These are phyloP conservation scores for Scaptomyza hsui DNA, from an alignment of 1,140 invertebrate species.

Conservation along the genomic window DNA sequence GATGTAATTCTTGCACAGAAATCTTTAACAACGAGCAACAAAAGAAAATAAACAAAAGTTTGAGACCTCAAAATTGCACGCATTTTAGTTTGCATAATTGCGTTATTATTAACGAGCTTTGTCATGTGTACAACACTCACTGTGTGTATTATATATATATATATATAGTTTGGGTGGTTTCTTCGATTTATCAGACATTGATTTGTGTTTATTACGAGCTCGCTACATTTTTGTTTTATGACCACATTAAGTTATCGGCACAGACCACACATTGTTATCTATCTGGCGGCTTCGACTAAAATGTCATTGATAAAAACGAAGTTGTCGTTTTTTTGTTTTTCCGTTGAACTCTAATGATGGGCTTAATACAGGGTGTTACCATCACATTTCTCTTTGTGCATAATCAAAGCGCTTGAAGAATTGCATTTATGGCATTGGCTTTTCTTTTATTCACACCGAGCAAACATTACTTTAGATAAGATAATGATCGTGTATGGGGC, in stretches of 20 bases:
- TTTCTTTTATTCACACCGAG: conserved; percentile 19
- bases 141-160: not conserved
- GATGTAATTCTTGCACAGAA: conserved; percentile 62
- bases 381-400: too few relatives aligned
- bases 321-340: conserved; percentile 11
- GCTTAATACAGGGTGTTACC: conserved; percentile 30
- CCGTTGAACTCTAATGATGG: conserved; percentile 5
- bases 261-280: conserved; percentile 44
- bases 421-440: conserved; percentile 24
- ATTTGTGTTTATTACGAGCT: conserved; percentile 21
- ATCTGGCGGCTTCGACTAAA: conserved; percentile 45
- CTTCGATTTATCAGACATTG: conserved; percentile 21
- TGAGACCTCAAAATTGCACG: conserved; percentile 62
- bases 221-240: conserved; percentile 28
- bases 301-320: conserved; percentile 39
- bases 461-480: conserved; percentile 46
- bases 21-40: conserved; percentile 38
- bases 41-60: conserved; percentile 25
- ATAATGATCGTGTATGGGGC: conserved; percentile 21
- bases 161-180: not conserved
- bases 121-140: conserved; percentile 19
- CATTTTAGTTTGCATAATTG: conserved; percentile 67
- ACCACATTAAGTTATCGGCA: conserved; percentile 45
- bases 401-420: not conserved
- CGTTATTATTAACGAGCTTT: conserved; percentile 24